A percentile compares a stretch with the other conserved stretches of the same genome.
These are phyloP conservation scores for Poeciliopsis turrubarensis DNA, from an alignment of 2,113 vertebrate species.

Conservation along the genomic window DNA sequence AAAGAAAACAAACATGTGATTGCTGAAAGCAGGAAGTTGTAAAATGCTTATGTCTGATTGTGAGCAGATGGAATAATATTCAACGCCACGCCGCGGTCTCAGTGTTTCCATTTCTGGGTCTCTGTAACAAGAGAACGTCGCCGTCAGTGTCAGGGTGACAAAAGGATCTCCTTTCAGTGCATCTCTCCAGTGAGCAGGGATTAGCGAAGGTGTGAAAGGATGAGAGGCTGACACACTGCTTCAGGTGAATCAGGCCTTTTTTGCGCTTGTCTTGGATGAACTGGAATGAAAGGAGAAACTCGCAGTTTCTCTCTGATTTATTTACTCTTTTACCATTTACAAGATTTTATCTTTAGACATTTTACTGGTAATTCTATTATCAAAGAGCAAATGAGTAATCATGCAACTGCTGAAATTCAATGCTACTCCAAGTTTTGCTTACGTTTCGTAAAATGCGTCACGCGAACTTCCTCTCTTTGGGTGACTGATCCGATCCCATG, in stretches of 20 bases:
- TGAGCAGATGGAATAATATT: not conserved
- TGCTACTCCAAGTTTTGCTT: too few species aligned
- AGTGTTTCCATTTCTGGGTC: slow-evolving; percentile 1
- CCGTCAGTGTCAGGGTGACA: slow-evolving; percentile 2
- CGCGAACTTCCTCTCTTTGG: slow-evolving; percentile 19
- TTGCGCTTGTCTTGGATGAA: not conserved
- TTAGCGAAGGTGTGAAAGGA: not conserved
- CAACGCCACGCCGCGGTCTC: not conserved
- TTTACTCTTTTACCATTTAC: not conserved
- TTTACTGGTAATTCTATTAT: not conserved
- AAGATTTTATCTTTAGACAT: not conserved
- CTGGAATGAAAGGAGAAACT: not conserved
- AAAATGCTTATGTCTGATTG: too few species aligned
- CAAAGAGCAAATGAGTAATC: too few species aligned
- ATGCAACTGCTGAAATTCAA: too few species aligned
- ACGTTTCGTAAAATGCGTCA: not conserved
- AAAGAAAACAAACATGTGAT: not conserved
- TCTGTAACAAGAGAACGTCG: slow-evolving; percentile 22
- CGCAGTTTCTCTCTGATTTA: not conserved
- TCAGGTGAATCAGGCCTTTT: not conserved
- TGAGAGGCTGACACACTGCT: not conserved
- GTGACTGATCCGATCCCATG: slow-evolving; percentile 25
- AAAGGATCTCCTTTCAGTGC: slow-evolving; percentile 18
- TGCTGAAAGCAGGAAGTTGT: not conserved
- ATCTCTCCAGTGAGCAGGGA: not conserved